Base-by-base conservation (phyloP, 2,797 vertebrate genomes). In the Sebastes kiyomatsui region DNA sequence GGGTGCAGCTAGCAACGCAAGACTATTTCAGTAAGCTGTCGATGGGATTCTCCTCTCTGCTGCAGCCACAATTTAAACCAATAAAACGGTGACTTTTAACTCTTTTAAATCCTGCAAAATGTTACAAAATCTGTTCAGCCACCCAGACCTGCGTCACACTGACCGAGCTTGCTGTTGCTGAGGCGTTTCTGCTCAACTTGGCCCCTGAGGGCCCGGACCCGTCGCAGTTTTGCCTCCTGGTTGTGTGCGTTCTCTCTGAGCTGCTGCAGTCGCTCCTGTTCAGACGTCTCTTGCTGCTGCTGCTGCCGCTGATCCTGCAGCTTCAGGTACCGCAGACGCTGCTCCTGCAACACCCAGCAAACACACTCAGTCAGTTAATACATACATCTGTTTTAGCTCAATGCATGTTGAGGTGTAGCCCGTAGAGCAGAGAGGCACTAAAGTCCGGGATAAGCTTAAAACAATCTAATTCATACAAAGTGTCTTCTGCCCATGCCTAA, bases 131-230 rank as follows among this genome's bases (percentile, higher is more conserved):
- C 16, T 18, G 42, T 46, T 46, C 42, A 46, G 42, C 42, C 6
- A 10, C 52, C 7, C 32, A 5, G 10, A 61, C 11, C 16, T 62
- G 54, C 6, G 0, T 6, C 25, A 56, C 64, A 69, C 97, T 95
- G 73, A 99, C 98, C 98, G 9, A 98, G 95, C 72, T 96, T 97
- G 74, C 96, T 97, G 86, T 98, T 99, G 94, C 96, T 97, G 35
- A 97, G 95, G 23, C 97, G 96, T 87, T 98, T 99, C 93, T 98
- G 96, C 62, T 99, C 98, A 93, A 99, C 97, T 0, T 97, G 98
- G 81, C 97, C 97, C 90, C 96, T 97, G 7, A 98, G 93, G 0
- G 97, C 97, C 74, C 97, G 95, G 54, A 99, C 97, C 88, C 97
- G 96, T 25, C 96, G 93, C 10, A 99, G 96, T 77, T 98, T 99